Evolutionary conservation across 2,113 vertebrate species (phyloP).

Genomic region (Cyprinus carpio): DNA sequence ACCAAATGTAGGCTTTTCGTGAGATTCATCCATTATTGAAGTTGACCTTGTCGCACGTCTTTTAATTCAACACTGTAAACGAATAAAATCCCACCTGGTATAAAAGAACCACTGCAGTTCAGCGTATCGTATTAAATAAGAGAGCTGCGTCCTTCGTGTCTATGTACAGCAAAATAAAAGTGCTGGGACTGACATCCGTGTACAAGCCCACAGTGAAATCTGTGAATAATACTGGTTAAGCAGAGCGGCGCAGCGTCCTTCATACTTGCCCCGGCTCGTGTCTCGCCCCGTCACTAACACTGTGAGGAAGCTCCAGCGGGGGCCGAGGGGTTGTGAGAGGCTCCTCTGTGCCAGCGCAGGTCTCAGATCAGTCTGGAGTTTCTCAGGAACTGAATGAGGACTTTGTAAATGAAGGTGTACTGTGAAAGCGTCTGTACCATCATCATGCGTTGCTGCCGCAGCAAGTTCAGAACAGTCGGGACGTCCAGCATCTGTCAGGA

Average conservation of each 20-base stretch:
- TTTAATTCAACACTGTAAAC: slow-evolving; percentile 43
- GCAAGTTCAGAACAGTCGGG: slow-evolving; percentile 81
- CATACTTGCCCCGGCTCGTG: slow-evolving; percentile 51
- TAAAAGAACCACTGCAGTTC: slow-evolving; percentile 47
- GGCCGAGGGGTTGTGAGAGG: no score
- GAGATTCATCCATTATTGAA: slow-evolving; percentile 31
- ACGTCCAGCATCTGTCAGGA: slow-evolving; percentile 84
- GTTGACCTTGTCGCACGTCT: slow-evolving; percentile 11
- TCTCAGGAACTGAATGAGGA: slow-evolving; percentile 93
- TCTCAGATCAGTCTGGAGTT: slow-evolving; percentile 92
- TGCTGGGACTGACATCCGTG: slow-evolving; percentile 67
- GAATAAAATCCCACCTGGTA: slow-evolving; percentile 7
- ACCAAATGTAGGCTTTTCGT: neutral
- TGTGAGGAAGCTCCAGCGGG: slow-evolving; percentile 35
- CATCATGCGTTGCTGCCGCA: slow-evolving; percentile 93
- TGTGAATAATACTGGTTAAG: slow-evolving; percentile 74
- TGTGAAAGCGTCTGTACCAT: slow-evolving; percentile 95
- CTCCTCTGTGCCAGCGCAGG: neutral
- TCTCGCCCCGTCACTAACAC: slow-evolving; percentile 55
- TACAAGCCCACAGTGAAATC: slow-evolving; percentile 63
- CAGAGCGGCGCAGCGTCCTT: slow-evolving; percentile 49
- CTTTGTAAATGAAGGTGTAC: slow-evolving; percentile 94
- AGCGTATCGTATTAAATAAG: slow-evolving; percentile 52
- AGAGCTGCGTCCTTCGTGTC: slow-evolving; percentile 63
- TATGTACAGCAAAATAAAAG: slow-evolving; percentile 72